Evolutionary conservation across 2,113 vertebrate genomes (phyloP).

Genomic region (Oryzias melastigma): DNA sequence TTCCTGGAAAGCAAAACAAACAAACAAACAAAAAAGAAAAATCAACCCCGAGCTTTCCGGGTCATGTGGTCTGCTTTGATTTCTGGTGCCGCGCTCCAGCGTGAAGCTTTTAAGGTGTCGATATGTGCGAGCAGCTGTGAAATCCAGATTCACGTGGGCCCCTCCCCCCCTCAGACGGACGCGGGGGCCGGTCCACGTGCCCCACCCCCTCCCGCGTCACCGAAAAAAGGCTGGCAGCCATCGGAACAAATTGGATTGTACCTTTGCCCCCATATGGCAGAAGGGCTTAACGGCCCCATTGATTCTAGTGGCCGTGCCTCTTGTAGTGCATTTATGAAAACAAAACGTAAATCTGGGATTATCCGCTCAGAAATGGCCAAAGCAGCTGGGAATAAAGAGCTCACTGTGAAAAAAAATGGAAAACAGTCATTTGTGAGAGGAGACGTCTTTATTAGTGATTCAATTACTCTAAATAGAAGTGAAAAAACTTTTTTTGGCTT

Average conservation of each 20-base stretch:
- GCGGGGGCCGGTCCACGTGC: background rate
- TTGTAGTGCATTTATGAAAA: background rate
- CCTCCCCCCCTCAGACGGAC: too few relatives aligned
- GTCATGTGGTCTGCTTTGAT: conserved; percentile 10
- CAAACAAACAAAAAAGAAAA: too few relatives aligned
- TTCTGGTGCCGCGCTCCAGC: background rate
- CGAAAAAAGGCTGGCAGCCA: background rate
- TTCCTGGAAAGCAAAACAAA: too few relatives aligned
- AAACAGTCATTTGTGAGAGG: background rate
- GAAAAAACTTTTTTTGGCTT: too few relatives aligned
- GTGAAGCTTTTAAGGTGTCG: conserved; percentile 24
- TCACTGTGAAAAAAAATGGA: background rate
- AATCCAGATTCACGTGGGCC: conserved; percentile 7
- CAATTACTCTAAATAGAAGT: too few relatives aligned
- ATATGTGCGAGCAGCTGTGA: conserved; percentile 9
- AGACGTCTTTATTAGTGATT: background rate
- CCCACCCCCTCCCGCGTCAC: background rate
- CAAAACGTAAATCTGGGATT: conserved; percentile 17
- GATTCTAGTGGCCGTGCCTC: background rate
- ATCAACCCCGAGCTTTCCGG: background rate
- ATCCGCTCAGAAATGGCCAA: background rate
- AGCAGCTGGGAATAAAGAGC: background rate
- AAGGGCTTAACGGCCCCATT: background rate
- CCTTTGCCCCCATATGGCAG: conserved; percentile 8
- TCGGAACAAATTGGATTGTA: conserved; percentile 31